phyloP scores from a whole-genome alignment of 2,888 invertebrate species.

The Drosophila subquinaria region DNA sequence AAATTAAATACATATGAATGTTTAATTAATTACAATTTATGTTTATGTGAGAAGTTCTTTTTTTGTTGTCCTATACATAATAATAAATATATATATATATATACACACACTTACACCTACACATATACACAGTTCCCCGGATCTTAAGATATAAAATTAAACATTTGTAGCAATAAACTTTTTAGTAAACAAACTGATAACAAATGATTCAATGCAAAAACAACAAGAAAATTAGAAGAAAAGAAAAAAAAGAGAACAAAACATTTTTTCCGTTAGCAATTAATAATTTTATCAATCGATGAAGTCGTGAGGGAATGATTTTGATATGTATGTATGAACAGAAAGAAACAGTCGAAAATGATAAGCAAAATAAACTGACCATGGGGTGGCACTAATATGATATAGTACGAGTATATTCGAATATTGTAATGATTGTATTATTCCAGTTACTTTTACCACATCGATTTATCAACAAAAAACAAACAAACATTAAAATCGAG shows the following conservation, averaged over 20 bases:
- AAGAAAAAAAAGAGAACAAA: conserved; percentile 7
- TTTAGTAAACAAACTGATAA: conserved; percentile 54
- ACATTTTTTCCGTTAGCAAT: conserved; percentile 51
- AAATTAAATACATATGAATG: conserved; percentile 73
- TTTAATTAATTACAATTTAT: conserved; percentile 75
- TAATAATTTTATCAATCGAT: conserved; percentile 35
- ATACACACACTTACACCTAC: conserved; percentile 21
- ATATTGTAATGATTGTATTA: conserved; percentile 41
- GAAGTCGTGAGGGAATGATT: conserved; percentile 30
- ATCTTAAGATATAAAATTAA: conserved; percentile 53
- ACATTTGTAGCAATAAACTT: conserved; percentile 63
- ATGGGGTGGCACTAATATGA: conserved; percentile 32
- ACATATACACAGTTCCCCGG: conserved; percentile 26
- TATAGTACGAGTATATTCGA: conserved; percentile 6
- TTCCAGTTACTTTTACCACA: conserved; percentile 58
- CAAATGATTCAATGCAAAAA: conserved; percentile 16
- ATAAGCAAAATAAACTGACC: conserved; percentile 18
- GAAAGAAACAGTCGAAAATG: conserved; percentile 2
- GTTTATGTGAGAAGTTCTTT: conserved; percentile 59
- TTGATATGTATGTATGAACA: conserved; percentile 35
- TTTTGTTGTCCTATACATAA: conserved; percentile 52
- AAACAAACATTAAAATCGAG: background rate
- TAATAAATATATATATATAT: conserved; percentile 39
- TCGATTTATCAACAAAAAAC: conserved; percentile 42
- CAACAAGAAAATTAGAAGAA: background rate